Evolutionary conservation across 1,140 invertebrate genomes (phyloP).

Genomic region (Pantala flavescens): DNA sequence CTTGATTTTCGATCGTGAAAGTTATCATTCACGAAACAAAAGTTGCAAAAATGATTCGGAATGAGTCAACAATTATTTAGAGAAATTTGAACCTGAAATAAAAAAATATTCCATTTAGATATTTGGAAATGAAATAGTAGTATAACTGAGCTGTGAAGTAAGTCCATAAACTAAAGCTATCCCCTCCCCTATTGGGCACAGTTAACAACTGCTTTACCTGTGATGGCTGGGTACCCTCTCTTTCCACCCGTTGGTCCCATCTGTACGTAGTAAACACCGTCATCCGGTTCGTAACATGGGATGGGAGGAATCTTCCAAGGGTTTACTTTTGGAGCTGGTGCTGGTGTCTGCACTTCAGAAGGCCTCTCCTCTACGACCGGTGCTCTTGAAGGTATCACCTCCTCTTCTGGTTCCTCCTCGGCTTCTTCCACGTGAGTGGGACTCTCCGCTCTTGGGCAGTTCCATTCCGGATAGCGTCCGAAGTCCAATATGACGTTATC

Average conservation of each 20-base stretch:
- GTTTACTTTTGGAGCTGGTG: slow-evolving; percentile 42
- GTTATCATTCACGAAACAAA: too few relatives aligned
- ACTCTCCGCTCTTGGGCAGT: slow-evolving; percentile 65
- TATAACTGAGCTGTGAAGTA: too few relatives aligned
- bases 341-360: slow-evolving; percentile 38
- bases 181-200: too few relatives aligned
- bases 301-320: slow-evolving; percentile 81
- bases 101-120: too few relatives aligned
- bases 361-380: not conserved
- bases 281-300: slow-evolving; percentile 76
- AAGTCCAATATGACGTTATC: slow-evolving; percentile 73
- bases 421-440: not conserved
- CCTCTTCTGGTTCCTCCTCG: slow-evolving; percentile 12
- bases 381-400: slow-evolving; percentile 15
- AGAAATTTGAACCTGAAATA: too few relatives aligned
- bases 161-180: too few relatives aligned
- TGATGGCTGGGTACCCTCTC: slow-evolving; percentile 75
- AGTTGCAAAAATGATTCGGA: too few relatives aligned
- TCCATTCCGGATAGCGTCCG: slow-evolving; percentile 77
- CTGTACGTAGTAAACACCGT: slow-evolving; percentile 81
- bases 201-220: slow-evolving; percentile 44
- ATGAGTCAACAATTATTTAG: too few relatives aligned
- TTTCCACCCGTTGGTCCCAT: slow-evolving; percentile 83
- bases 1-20: too few relatives aligned
- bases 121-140: too few relatives aligned